phyloP scores from a whole-genome alignment of 2,797 vertebrate species.

The Eulemur albifrons region DNA sequence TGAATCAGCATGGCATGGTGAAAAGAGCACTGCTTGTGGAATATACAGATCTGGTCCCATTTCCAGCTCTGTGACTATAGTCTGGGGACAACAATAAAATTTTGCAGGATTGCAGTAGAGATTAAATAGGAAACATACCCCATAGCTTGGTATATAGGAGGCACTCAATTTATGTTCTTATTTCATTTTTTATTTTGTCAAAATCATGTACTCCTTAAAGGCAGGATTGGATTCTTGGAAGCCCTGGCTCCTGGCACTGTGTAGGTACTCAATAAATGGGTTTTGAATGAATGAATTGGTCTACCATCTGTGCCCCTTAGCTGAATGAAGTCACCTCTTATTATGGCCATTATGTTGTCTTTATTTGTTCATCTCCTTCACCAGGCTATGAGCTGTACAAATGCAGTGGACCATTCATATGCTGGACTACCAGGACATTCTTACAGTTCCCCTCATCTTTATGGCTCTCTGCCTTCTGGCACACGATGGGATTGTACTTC shows the following conservation, averaged over 20 bases:
- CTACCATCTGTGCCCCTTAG: not conserved
- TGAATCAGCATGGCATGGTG: not conserved
- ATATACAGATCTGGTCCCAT: not conserved
- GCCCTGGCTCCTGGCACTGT: not conserved
- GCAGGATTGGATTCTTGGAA: not conserved
- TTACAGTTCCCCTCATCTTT: not conserved
- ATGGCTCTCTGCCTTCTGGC: not conserved
- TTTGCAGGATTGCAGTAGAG: not conserved
- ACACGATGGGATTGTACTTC: not conserved
- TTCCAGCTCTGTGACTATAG: not conserved
- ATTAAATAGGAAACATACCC: not conserved
- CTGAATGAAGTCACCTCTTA: not conserved
- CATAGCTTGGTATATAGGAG: not conserved
- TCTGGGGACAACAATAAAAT: not conserved
- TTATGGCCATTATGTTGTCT: not conserved
- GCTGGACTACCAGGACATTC: not conserved
- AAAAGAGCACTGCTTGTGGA: not conserved
- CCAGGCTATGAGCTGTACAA: not conserved
- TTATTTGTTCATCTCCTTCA: not conserved
- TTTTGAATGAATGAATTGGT: not conserved
- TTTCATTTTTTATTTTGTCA: not conserved
- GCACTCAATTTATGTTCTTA: not conserved
- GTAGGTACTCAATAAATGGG: not conserved
- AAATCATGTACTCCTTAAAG: not conserved
- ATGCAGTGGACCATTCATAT: not conserved